Conservation (phyloP, 2,888 invertebrate species). For the Dryomyza anilis region DNA sequence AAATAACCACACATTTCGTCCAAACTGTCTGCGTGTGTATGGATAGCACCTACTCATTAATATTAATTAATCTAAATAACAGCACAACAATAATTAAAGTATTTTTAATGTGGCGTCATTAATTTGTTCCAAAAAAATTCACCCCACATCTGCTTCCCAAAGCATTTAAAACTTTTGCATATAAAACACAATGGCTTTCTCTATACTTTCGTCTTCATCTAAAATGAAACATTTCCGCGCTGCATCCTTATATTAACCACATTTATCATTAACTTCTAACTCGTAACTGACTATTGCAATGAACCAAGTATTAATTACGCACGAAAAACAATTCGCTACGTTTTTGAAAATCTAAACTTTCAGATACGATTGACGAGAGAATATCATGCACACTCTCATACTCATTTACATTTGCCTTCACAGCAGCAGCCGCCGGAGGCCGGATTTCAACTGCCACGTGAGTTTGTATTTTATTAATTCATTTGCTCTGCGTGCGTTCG, state of each 20-base stretch:
- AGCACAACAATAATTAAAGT: slow-evolving; percentile 8
- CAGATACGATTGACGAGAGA: slow-evolving; percentile 93
- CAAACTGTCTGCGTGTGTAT: slow-evolving; percentile 9
- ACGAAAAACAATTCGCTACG: slow-evolving; percentile 49
- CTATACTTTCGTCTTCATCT: too few species aligned
- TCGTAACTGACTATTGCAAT: slow-evolving; percentile 3
- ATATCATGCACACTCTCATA: slow-evolving; percentile 92
- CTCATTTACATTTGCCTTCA: slow-evolving; percentile 90
- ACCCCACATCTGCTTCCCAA: too few species aligned
- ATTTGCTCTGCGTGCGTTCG: too few species aligned
- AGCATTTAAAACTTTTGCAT: slow-evolving; percentile 12
- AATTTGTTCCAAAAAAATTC: too few species aligned
- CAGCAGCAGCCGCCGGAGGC: slow-evolving; percentile 73
- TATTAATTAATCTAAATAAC: too few species aligned
- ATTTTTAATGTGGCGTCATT: slow-evolving; percentile 2
- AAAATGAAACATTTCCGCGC: slow-evolving; percentile 29
- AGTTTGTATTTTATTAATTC: slow-evolving; percentile 60
- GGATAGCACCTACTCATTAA: too few species aligned
- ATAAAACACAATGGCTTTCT: slow-evolving; percentile 36
- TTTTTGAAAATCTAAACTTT: slow-evolving; percentile 59
- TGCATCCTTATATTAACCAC: slow-evolving; percentile 10
- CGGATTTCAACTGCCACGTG: slow-evolving; percentile 68
- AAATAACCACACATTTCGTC: slow-evolving; percentile 21
- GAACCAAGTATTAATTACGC: slow-evolving; percentile 13
- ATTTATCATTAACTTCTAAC: slow-evolving; percentile 10